Percentiles rank a stretch among this genome's conserved stretches.
Evolutionary conservation across 2,113 vertebrate species (phyloP).

Genomic region (Sisor rabdophorus): DNA sequence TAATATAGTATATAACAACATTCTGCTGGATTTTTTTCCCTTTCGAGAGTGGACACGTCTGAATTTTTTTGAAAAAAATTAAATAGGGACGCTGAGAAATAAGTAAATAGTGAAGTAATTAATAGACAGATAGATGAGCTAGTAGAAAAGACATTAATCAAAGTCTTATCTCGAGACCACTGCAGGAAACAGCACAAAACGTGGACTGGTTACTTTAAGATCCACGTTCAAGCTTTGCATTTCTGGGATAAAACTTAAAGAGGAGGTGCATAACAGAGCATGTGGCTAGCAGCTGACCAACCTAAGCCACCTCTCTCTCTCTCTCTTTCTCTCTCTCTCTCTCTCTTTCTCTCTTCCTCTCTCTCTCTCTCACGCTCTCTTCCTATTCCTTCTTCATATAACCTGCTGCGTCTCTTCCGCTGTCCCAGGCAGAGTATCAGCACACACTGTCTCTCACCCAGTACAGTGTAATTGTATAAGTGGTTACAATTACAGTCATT

Average conservation of each 20-base stretch:
- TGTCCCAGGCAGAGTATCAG: conserved; percentile 39
- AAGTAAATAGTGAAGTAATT: background rate
- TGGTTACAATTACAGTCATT: conserved; percentile 79
- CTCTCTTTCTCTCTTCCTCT: conserved; percentile 29
- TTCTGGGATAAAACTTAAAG: conserved; percentile 17
- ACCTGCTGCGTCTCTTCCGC: conserved; percentile 37
- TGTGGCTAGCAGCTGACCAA: conserved; percentile 97
- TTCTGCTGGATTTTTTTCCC: background rate
- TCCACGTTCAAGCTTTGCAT: conserved; percentile 59
- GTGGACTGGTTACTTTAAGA: conserved; percentile 18
- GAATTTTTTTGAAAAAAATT: background rate
- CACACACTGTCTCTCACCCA: conserved; percentile 49
- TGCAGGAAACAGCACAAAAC: background rate
- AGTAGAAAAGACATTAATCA: background rate
- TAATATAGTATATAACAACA: conserved; percentile 5
- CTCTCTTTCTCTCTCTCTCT: conserved; percentile 37
- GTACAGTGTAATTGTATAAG: conserved; percentile 73
- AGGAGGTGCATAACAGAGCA: conserved; percentile 61
- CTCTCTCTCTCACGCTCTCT: background rate
- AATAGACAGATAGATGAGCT: background rate
- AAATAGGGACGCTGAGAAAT: background rate
- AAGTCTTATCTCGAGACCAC: background rate
- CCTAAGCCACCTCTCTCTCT: conserved; percentile 65
- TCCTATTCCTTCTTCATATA: conserved; percentile 26
- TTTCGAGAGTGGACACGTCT: background rate